Evolutionary conservation across 1,140 invertebrate species (phyloP), one percentile per base, ranked within the genome.

Genomic region (Philopotamus ludificatus): DNA sequence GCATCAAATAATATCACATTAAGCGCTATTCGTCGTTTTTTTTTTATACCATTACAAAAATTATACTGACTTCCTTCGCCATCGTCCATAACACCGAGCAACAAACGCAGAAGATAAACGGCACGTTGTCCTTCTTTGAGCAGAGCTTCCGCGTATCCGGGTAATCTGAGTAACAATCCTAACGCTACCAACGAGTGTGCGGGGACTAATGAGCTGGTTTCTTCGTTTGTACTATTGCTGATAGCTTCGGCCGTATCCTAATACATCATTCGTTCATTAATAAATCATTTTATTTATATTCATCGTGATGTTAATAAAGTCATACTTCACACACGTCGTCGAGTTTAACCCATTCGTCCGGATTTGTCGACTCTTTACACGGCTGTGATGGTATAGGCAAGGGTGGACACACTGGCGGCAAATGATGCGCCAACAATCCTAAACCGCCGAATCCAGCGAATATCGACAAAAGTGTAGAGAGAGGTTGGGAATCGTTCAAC

Each of bases 131-230:
- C 86, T 75, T 94, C 91, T 73, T 88, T 87, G 0, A 96, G 79
- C 23, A 97, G 73, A 2, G 93, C 89, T 74, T 93, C 92, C 0
- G 93, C 93, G 76, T 95, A 97, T 3, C 92, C 90, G 0, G 93
- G 93, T 61, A 97, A 77, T 45, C 93, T 82, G 7, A 97, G 79
- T 73, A 97, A 93, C 12, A 95, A 77, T 3, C 92, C 92, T 75
- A 97, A 94, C 1, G 94, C 93, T 8, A 92, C 89, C 23, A 97
- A 81, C 22, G 93, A 94, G 78, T 96, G 93, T 18, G 91, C 88
- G 1, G 94, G 93, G 25, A 96, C 90, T 70, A 81, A 79, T 9
- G 72, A 60, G 76, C 75, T 69, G 62, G 71, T 65, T 71, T 68
- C 63, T 67, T 74, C 68, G 73, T 77, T 71, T 68, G 70, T 63